Base-by-base conservation (phyloP, 1,140 invertebrate species). In the Nephila pilipes region DNA sequence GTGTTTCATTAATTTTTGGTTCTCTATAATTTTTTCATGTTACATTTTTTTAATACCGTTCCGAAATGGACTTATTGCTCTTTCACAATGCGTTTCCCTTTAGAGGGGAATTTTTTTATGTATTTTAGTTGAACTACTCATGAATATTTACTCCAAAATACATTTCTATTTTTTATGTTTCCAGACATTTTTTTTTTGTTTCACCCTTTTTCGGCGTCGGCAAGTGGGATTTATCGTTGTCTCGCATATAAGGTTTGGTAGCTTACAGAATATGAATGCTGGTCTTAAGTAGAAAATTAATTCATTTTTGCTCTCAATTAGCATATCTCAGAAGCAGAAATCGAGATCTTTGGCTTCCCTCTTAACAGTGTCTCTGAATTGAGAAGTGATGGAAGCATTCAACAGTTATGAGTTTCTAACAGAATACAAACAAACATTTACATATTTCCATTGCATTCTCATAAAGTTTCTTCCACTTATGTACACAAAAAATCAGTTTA, bases 391-490 rank as follows among this genome's bases (percentile, higher is more conserved):
- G 85, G 85, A 60, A 32, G 88, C 63, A 75, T 90, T 90, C 88
- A 79, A 57, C 69, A 90, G 88, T 90, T 90, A 90, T 58, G 75
- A 90, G 32, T 87, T 75, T 79, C 88, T 57, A 90, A 80, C 63
- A 90, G 75, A 90, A 58, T 80, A 80, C 88, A 90, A 88, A 88
- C 58, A 60, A 90, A 80, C 88, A 90, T 79, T 90, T 57, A 90
- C 46, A 75, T 79, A 90, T 90, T 90, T 90, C 69, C 75, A 90
- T 90, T 90, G 63, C 88, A 90, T 90, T 90, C 65, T 79, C 88
- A 90, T 90, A 90, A 90, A 90, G 38, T 57, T 57, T 80, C 69
- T 79, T 57, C 36, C 32, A 25, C 69, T 46, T 57, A 80, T 80
- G 57, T 80, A 79, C 89, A 91, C 89, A 83, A 91, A 91, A 81